phyloP scores from a whole-genome alignment of 2,888 invertebrate species.

The Melanargia galathea region DNA sequence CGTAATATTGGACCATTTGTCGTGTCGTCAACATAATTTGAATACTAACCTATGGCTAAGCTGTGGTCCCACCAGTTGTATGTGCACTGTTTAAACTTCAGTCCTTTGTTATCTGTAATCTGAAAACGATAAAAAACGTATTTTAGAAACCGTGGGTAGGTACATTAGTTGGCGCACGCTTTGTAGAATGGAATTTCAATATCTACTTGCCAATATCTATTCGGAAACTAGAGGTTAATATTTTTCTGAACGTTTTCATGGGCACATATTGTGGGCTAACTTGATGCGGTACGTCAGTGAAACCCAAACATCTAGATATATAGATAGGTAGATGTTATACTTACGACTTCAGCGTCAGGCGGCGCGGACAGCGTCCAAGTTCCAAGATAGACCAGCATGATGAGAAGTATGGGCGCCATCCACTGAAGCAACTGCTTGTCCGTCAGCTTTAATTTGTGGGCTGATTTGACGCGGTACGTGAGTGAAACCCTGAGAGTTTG shows the following conservation, averaged over 20 bases:
- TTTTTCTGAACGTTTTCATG: too few species aligned
- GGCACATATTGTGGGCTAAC: not conserved
- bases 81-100: conserved; percentile 94
- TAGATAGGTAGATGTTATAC: conserved; percentile 45
- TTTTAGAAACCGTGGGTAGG: not conserved
- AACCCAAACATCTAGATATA: not conserved
- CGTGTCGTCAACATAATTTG: too few species aligned
- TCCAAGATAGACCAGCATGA: conserved; percentile 93
- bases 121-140: conserved; percentile 51
- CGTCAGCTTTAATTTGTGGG: conserved; percentile 95
- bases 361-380: conserved; percentile 96
- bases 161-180: not conserved
- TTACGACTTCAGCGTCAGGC: conserved; percentile 89
- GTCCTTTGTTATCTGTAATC: conserved; percentile 88
- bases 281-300: not conserved
- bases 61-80: conserved; percentile 98
- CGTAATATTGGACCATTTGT: too few species aligned
- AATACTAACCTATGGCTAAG: conserved; percentile 89
- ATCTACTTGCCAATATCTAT: too few species aligned
- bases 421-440: conserved; percentile 96
- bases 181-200: not conserved
- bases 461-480: conserved; percentile 96
- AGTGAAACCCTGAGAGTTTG: conserved; percentile 87
- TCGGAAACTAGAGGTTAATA: too few species aligned
- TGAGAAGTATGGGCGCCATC: conserved; percentile 95